Evolutionary conservation across 2,113 vertebrate genomes (phyloP).

Genomic region (Hypomesus transpacificus): DNA sequence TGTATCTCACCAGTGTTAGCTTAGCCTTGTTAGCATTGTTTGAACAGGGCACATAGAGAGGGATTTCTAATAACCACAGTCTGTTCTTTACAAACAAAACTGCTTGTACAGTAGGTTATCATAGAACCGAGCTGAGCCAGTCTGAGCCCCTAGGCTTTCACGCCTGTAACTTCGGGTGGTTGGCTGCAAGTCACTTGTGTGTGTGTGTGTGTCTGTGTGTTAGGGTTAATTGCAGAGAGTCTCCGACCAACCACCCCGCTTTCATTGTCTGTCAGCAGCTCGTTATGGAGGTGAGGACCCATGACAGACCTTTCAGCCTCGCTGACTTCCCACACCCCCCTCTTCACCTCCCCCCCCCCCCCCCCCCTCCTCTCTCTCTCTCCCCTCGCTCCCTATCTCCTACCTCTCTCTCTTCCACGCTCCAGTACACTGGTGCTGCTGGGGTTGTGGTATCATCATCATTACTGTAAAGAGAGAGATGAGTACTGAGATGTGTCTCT

Average conservation of each 20-base stretch:
- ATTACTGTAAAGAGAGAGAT: neutral
- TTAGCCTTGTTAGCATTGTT: neutral
- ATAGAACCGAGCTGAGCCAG: too few species aligned
- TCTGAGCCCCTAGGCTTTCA: neutral
- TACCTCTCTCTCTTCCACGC: slow-evolving; percentile 40
- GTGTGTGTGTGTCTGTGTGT: slow-evolving; percentile 7
- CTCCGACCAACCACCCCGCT: slow-evolving; percentile 38
- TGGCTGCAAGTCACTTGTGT: neutral
- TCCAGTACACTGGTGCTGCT: slow-evolving; percentile 49
- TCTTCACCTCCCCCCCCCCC: neutral
- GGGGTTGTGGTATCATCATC: neutral
- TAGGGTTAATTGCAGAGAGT: slow-evolving; percentile 33
- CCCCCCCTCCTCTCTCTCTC: too few species aligned
- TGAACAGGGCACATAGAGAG: neutral
- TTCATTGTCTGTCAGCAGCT: slow-evolving; percentile 61
- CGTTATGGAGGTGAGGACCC: slow-evolving; percentile 52
- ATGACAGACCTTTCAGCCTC: slow-evolving; percentile 36
- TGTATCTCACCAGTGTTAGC: neutral
- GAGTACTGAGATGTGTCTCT: neutral
- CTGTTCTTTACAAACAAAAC: neutral
- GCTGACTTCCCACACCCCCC: neutral
- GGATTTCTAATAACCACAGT: slow-evolving; percentile 2
- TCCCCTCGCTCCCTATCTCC: neutral
- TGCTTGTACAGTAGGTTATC: neutral
- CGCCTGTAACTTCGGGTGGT: neutral